These are phyloP conservation scores for Talpa occidentalis DNA, from an alignment of 2,113 vertebrate genomes.

Conservation along the genomic window DNA sequence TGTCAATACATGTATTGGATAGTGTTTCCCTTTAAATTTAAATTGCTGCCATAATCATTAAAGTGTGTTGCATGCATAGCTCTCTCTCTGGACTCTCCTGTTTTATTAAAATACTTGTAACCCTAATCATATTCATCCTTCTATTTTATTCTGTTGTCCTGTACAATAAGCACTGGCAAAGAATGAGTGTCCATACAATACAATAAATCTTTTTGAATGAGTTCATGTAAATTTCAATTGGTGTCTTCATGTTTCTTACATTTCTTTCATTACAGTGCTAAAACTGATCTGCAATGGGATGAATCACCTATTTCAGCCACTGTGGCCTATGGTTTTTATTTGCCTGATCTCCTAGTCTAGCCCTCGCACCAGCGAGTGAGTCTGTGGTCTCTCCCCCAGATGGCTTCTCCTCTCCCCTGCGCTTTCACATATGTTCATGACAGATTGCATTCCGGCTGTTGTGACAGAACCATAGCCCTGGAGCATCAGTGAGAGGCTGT, in stretches of 20 bases:
- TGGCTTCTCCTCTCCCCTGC: background rate
- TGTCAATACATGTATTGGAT: background rate
- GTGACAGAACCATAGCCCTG: background rate
- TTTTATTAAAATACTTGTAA: background rate
- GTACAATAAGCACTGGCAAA: background rate
- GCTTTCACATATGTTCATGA: background rate
- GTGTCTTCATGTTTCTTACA: background rate
- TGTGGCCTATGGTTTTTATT: background rate
- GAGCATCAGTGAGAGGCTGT: background rate
- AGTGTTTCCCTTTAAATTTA: background rate
- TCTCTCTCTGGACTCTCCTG: background rate
- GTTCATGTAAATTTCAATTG: background rate
- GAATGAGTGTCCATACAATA: background rate
- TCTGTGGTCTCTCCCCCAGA: background rate
- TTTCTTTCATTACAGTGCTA: background rate
- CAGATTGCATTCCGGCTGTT: background rate
- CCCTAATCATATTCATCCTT: background rate
- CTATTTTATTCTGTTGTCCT: background rate
- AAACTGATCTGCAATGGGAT: background rate
- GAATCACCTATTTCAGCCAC: background rate
- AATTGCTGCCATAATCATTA: background rate
- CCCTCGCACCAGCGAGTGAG: background rate
- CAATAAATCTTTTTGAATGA: slow-evolving; percentile 35
- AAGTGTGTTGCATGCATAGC: background rate
- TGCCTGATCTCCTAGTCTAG: background rate